A percentile compares a stretch with the other conserved stretches of the same genome.
Conservation (phyloP, 2,797 vertebrate genomes). For the Anabas testudineus region DNA sequence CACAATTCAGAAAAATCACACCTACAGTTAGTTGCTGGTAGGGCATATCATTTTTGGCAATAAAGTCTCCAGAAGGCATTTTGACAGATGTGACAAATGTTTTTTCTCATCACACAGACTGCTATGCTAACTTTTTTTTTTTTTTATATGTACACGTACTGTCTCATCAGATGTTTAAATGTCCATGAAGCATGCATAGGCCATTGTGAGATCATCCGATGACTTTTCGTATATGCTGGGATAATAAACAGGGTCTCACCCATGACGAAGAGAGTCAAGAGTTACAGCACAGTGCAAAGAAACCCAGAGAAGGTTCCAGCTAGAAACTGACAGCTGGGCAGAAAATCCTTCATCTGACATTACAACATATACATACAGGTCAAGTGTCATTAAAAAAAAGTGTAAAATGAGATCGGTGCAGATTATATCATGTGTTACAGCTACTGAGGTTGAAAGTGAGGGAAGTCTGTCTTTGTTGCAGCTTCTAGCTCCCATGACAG, state of each 20-base stretch:
- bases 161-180: constrained; percentile 71
- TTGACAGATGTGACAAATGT: constrained; percentile 50
- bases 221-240: constrained; percentile 62
- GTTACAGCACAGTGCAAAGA: constrained; percentile 79
- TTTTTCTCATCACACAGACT: constrained; percentile 60
- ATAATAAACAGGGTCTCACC: constrained; percentile 47
- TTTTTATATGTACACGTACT: constrained; percentile 71
- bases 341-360: constrained; percentile 56
- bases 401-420: constrained; percentile 57
- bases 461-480: constrained; percentile 56
- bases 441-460: constrained; percentile 50
- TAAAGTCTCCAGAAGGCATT: constrained; percentile 78
- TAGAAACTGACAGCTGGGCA: constrained; percentile 49
- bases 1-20: constrained; percentile 71
- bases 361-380: constrained; percentile 76
- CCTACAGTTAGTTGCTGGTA: constrained; percentile 82
- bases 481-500: constrained; percentile 65
- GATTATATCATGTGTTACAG: constrained; percentile 64
- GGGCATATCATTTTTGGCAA: constrained; percentile 80
- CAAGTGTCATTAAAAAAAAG: constrained; percentile 50
- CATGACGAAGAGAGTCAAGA: constrained; percentile 40
- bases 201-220: constrained; percentile 69
- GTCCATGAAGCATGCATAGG: constrained; percentile 88
- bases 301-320: constrained; percentile 45
- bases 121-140: constrained; percentile 51